Evolutionary conservation across 2,113 vertebrate species (phyloP), one percentile per base, ranked within the genome.

Genomic region (Serinus canaria): DNA sequence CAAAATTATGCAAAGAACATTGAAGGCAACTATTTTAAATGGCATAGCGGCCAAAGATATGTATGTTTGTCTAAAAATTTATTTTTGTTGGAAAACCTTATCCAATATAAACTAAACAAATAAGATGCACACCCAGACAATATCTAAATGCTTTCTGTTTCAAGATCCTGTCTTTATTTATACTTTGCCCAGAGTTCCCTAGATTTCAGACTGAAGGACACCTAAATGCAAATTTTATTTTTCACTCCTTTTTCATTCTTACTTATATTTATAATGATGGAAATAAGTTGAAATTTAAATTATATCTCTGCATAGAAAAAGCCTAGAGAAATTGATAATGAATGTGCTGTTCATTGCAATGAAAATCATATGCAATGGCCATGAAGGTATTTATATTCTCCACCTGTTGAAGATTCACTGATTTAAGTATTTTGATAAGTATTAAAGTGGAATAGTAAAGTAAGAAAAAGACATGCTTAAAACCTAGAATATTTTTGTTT

Each of bases 351-450:
- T 93, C 12, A 35, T 49, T 85, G 21, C 37, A 81, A 37, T 66
- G 24, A 56, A n/a, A 25, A 31, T 23, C 14, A 66, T 9, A 35
- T 27, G 4, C 6, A 18, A 4, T 43, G 2, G 1, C 18, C 4
- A 1, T 44, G 25, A 82, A 49, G 25, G 13, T 47, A n/a, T 18
- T 33, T 73, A 15, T 37, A 28, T 27, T 81, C 31, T 81, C 3
- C 18, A 62, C 43, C 17, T 69, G 30, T 44, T 60, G 41, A 50
- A 69, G 52, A 47, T 25, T 9, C 28, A 31, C 20, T 35, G 35
- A 52, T 31, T 56, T 74, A 27, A 67, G 4, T 72, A 31, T 39
- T 76, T 79, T 31, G 15, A 2, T 60, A 70, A 66, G 27, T 37
- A 28, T 43, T 88, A 23, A 75, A 67, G 39, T 43, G 9, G 41